A percentile compares a stretch with the other conserved stretches of the same genome.
phyloP scores from a whole-genome alignment of 2,888 invertebrate species.

The Andrena trimmerana region DNA sequence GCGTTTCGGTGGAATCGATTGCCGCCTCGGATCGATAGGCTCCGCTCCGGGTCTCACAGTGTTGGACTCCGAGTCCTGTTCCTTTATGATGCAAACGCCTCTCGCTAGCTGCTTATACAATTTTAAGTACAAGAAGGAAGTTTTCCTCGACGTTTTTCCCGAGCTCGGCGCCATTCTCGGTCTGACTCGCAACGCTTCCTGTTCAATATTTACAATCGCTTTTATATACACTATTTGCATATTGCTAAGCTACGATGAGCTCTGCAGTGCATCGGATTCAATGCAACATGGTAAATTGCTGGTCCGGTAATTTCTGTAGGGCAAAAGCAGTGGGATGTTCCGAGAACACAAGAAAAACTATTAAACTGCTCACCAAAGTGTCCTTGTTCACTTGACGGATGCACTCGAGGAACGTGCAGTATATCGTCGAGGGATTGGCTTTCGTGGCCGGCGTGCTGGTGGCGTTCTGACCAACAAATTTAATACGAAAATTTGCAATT shows the following conservation, averaged over 20 bases:
- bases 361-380: slow-evolving; percentile 73
- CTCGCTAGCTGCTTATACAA: slow-evolving; percentile 56
- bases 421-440: slow-evolving; percentile 73
- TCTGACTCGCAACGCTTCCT: slow-evolving; percentile 47
- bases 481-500: neutral
- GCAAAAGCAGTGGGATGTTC: neutral
- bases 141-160: neutral
- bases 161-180: neutral
- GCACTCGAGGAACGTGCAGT: slow-evolving; percentile 82
- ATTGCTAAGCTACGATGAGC: neutral
- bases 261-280: neutral
- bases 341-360: neutral
- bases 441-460: slow-evolving; percentile 67
- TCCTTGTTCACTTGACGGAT: slow-evolving; percentile 82
- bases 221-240: slow-evolving; percentile 68
- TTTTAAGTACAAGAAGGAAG: slow-evolving; percentile 41
- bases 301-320: neutral
- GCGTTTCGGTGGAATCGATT: slow-evolving; percentile 14
- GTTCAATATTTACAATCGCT: slow-evolving; percentile 58
- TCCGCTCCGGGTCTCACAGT: slow-evolving; percentile 75
- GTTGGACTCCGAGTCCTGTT: slow-evolving; percentile 40
- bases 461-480: slow-evolving; percentile 70
- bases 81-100: slow-evolving; percentile 69
- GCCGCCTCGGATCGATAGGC: slow-evolving; percentile 53
- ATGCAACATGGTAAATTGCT: neutral